Evolutionary conservation across 2,888 invertebrate genomes (phyloP), one percentile per base, ranked within the genome.

Genomic region (Dichetophora obliterata): DNA sequence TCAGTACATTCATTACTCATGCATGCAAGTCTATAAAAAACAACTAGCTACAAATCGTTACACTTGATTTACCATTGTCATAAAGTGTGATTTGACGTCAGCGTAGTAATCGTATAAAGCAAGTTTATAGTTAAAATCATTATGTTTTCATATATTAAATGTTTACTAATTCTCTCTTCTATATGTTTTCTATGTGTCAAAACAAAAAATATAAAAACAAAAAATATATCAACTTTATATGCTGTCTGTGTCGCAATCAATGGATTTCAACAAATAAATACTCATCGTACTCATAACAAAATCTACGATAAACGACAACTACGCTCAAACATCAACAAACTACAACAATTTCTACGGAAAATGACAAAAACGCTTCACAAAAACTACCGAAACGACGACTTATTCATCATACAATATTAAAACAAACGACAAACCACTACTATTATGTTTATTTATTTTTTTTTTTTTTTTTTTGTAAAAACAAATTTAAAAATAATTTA

Each of bases 21-120:
- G 54, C 54, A 54, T 54, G 54, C 9, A 6, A 6, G 54, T 24
- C 5, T 14, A 59, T 11, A 11, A 24, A 43, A 59, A 14, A 19
- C 19, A n/a, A 22, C 19, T 54, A 24, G 22, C 57, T 59, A 59
- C 24, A 19, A 19, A 16, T 9, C 52, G 37, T 34, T 66, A 14
- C 52, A 34, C 34, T 34, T 37, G n/a, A 27, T 68, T 61, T 89
- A 89, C 88, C 88, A 89, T 89, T 89, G 88, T 89, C 88, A 89
- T 88, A 43, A 43, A 85, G 83, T 81, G 82, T 77, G 54, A 34
- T 6, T 48, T 34, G 34, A 34, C 54, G 54, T 74, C 52, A 19
- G 22, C 5, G 74, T 14, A 24, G 65, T 54, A 19, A 65, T 66
- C 31, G 63, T 16, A 63, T 59, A 24, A 59, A 27, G 57, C 57